These are phyloP conservation scores for Lamproptera curius DNA, from an alignment of 2,888 invertebrate genomes.

Conservation along the genomic window DNA sequence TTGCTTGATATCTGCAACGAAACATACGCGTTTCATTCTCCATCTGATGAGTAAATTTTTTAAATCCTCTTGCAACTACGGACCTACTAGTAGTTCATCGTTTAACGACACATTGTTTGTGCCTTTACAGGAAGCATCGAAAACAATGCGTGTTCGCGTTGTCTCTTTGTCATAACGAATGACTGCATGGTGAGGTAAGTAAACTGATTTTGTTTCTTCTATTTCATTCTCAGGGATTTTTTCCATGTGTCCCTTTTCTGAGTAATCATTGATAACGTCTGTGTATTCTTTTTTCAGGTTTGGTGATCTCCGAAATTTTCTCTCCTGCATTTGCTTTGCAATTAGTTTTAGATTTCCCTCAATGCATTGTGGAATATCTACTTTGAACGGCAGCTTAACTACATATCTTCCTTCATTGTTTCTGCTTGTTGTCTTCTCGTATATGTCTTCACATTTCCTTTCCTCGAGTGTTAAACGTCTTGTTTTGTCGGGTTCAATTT, in stretches of 20 bases:
- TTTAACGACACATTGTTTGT: too few species aligned
- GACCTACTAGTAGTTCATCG: too few species aligned
- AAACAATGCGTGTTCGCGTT: too few species aligned
- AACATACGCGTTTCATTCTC: constrained; percentile 26
- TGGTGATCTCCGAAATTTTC: constrained; percentile 21
- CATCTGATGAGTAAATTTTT: constrained; percentile 29
- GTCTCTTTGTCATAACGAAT: too few species aligned
- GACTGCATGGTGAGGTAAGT: too few species aligned
- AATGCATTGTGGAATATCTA: constrained; percentile 18
- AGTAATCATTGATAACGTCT: constrained; percentile 23
- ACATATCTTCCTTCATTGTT: too few species aligned
- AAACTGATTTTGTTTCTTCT: too few species aligned
- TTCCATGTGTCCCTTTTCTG: constrained; percentile 22
- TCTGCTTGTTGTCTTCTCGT: too few species aligned
- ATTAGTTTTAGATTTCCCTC: constrained; percentile 25
- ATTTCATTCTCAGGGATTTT: constrained; percentile 9
- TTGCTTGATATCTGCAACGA: constrained; percentile 30
- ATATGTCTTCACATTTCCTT: constrained; percentile 1
- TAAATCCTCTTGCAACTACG: constrained; percentile 29
- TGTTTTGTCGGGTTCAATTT: not conserved
- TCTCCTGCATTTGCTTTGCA: constrained; percentile 27
- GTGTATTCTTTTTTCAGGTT: constrained; percentile 23
- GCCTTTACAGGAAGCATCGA: too few species aligned
- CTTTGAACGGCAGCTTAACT: constrained; percentile 24
- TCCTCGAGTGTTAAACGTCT: not conserved